Base-by-base conservation (phyloP, 2,113 vertebrate genomes). In the Cryptoleucopteryx plumbea region DNA sequence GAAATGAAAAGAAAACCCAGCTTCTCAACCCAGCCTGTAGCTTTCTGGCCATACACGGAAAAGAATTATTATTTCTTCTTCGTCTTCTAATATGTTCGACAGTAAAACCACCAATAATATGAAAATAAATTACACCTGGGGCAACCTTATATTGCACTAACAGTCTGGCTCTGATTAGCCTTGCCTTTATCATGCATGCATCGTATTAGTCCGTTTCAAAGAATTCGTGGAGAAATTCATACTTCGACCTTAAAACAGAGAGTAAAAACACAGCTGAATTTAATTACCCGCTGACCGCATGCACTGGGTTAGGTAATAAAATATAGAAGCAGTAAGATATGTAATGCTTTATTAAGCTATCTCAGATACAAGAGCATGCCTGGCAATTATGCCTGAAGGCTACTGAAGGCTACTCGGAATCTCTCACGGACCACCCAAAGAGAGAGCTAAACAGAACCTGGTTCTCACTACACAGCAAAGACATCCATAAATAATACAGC, bases 191-290 rank as follows among this genome's bases (percentile, higher is more conserved):
- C 98, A 97, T 98, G 98, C 97, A 98, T 98, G 98, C 98, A 98
- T 98, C 98, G 95, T 98, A 98, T 98, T 98, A 98, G 98, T 97
- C 98, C 97, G 82, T 98, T 98, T 98, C 98, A 98, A 98, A 98
- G 98, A 98, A 98, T 98, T 98, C 96, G 12, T 93, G 65, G 98
- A 98, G 98, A 98, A 98, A 97, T 98, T 98, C 98, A 98, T 97
- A 97, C 98, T 98, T 98, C 97, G 88, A 97, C 98, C 98, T 98
- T 98, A 98, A 98, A 97, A 97, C 97, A 98, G 98, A 98, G 98
- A 98, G 98, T 98, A 98, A 99, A 98, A 99, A 99, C 99, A 99
- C 99, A 99, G 99, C 99, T 99, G 99, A 98, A 99, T 99, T 98
- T 98, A 98, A 99, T 99, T 99, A 99, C 98, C 98, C 97, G 82